A percentile compares a stretch with the other conserved stretches of the same genome.
phyloP scores from a whole-genome alignment of 2,797 vertebrate species.

The Eleutherodactylus coqui region DNA sequence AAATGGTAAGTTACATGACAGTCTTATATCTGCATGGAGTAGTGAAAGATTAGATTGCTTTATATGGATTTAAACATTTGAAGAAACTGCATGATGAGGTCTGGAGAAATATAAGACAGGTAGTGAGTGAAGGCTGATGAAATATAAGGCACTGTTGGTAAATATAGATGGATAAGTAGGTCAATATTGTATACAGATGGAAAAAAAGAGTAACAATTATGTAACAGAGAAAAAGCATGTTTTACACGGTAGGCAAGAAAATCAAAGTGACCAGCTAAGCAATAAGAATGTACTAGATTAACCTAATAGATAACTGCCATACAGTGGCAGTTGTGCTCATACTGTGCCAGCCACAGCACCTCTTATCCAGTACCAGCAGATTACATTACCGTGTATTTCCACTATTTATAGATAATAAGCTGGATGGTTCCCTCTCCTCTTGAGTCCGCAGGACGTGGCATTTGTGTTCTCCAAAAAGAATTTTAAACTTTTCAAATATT shows the following conservation, averaged over 20 bases:
- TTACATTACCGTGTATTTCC: too few relatives aligned
- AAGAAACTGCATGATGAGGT: background rate
- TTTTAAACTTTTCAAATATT: too few relatives aligned
- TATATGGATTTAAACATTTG: background rate
- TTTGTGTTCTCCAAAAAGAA: too few relatives aligned
- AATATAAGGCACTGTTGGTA: background rate
- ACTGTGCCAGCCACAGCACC: too few relatives aligned
- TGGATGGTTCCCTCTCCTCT: too few relatives aligned
- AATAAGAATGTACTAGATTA: background rate
- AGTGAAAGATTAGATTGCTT: background rate
- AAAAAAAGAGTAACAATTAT: background rate
- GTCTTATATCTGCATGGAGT: background rate
- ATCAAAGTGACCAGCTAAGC: background rate
- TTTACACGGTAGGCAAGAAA: background rate
- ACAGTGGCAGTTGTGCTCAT: too few relatives aligned
- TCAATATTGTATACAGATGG: constrained; percentile 18
- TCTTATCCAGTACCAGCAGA: too few relatives aligned
- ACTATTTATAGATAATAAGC: too few relatives aligned
- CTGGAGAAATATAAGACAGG: background rate
- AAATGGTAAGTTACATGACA: background rate
- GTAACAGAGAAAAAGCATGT: background rate
- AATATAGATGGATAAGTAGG: background rate
- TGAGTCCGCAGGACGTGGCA: too few relatives aligned
- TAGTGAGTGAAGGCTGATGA: background rate
- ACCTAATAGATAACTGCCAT: background rate